These are phyloP conservation scores for Phalacrocorax brasilianus DNA, from an alignment of 2,113 vertebrate genomes.

Conservation along the genomic window DNA sequence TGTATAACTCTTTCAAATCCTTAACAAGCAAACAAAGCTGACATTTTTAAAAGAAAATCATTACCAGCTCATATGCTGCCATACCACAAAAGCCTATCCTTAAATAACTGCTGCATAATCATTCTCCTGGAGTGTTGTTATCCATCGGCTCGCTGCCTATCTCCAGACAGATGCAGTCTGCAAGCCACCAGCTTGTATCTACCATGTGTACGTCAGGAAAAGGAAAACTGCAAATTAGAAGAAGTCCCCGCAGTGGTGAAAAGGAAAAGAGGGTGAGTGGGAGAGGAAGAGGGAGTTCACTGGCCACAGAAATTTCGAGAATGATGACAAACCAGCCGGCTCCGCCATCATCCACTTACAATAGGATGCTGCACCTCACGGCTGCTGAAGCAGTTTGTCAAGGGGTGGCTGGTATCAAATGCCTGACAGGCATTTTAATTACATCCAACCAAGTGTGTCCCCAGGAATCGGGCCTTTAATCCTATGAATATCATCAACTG, in stretches of 20 bases:
- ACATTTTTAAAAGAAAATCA: constrained; percentile 51
- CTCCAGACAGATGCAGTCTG: constrained; percentile 76
- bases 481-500: constrained; percentile 63
- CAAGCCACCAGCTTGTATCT: constrained; percentile 71
- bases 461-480: constrained; percentile 61
- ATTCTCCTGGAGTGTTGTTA: constrained; percentile 47
- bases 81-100: constrained; percentile 66
- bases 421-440: constrained; percentile 83
- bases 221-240: constrained; percentile 77
- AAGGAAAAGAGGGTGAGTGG: constrained; percentile 78
- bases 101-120: constrained; percentile 65
- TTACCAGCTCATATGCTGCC: constrained; percentile 69
- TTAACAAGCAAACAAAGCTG: constrained; percentile 23
- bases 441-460: constrained; percentile 69
- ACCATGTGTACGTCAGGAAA: constrained; percentile 63
- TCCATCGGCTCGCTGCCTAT: constrained; percentile 52
- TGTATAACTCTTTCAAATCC: background rate
- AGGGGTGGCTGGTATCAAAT: constrained; percentile 64
- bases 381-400: constrained; percentile 67
- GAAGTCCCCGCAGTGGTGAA: constrained; percentile 75
- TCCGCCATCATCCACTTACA: constrained; percentile 79
- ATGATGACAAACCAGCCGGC: constrained; percentile 74
- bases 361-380: constrained; percentile 68
- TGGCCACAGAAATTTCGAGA: constrained; percentile 81
- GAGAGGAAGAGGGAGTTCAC: constrained; percentile 75